Conservation (phyloP, 2,113 vertebrate species). For the Tauraco erythrolophus region DNA sequence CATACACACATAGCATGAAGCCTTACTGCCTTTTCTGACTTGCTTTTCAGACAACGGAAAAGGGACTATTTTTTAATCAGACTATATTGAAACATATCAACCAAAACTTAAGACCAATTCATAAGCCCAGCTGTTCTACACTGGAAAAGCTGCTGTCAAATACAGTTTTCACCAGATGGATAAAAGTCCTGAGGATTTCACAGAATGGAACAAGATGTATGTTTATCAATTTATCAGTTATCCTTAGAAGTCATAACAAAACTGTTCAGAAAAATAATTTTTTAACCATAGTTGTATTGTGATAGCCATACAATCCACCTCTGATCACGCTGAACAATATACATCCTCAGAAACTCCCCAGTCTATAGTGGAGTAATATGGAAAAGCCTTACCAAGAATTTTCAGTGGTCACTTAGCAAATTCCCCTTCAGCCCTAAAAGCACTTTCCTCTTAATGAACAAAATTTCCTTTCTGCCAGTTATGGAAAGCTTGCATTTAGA, state of each 20-base stretch:
- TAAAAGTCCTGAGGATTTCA: not conserved
- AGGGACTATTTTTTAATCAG: not conserved
- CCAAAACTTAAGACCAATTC: not conserved
- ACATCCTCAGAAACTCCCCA: not conserved
- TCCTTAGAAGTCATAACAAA: not conserved
- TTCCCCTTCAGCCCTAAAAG: not conserved
- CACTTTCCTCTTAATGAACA: not conserved
- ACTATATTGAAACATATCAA: not conserved
- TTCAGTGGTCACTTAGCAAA: conserved; percentile 6
- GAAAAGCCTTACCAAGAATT: not conserved
- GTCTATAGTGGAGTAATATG: not conserved
- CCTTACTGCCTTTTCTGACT: not conserved
- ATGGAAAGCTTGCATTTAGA: not conserved
- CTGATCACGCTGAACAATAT: not conserved
- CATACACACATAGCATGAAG: not conserved
- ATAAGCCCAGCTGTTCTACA: not conserved
- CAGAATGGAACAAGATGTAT: not conserved
- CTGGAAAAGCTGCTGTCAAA: not conserved
- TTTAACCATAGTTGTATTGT: not conserved
- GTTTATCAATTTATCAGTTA: not conserved
- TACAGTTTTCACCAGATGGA: not conserved
- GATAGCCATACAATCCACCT: not conserved
- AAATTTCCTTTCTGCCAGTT: not conserved
- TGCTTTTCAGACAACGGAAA: not conserved
- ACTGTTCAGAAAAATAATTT: not conserved